Evolutionary conservation across 2,797 vertebrate species (phyloP), one percentile per base, ranked within the genome.

Genomic region (Decapterus maruadsi): DNA sequence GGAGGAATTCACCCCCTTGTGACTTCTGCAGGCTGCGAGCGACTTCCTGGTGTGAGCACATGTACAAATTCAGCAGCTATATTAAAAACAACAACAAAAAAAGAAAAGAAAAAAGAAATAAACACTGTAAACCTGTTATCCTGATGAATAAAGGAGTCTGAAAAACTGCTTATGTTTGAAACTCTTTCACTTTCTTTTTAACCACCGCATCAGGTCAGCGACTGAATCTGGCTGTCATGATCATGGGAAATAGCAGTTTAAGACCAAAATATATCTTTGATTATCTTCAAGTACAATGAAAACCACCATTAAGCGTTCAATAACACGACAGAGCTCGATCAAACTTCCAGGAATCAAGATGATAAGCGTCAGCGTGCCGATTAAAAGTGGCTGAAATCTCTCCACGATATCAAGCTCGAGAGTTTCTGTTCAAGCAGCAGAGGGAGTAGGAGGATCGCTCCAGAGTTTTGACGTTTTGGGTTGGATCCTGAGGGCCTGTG

Each of bases 111-210:
- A 12, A 38, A 12, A 1, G 14, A 59, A 19, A 68, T n/a, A 2
- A 26, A 26, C 9, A 61, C 8, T 26, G 17, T 72, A 42, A 75
- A 43, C 42, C 16, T 0, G 10, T 58, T 48, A 12, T 11, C 54
- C 14, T 50, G 31, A 54, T 31, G 45, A 85, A 36, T 36, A 36
- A 36, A 36, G 34, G 34, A 36, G 81, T 83, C 81, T 59, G 14
- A 72, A 50, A 53, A 66, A 40, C 26, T 68, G 75, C 2, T 48
- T 59, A 9, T 26, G 31, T 20, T 43, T 59, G 14, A 1, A 69
- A 45, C 60, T n/a, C n/a, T 66, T 7, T 1, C 13, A 34, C 14
- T 50, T 54, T 22, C 19, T 59, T 60, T 57, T 13, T 19, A 22
- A 66, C 16, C 20, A 31, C 38, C 16, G 36, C 55, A 51, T 61